Conservation (phyloP, 2,797 vertebrate genomes). For the Coregonus sp. region DNA sequence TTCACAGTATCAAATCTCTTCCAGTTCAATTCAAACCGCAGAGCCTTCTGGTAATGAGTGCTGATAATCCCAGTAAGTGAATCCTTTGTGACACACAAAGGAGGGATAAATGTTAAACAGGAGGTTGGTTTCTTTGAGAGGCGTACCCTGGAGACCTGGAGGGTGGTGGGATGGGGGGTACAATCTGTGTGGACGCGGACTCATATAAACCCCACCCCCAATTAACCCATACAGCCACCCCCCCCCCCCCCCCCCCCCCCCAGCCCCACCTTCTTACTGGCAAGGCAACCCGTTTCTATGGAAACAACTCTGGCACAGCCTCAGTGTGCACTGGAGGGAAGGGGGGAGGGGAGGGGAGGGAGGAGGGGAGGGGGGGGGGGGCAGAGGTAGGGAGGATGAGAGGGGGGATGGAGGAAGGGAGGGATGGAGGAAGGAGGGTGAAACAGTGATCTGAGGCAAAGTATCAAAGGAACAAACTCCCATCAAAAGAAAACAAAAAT, state of each 20-base stretch:
- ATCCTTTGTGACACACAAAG: too few relatives aligned
- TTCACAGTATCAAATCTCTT: too few relatives aligned
- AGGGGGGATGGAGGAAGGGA: constrained; percentile 40
- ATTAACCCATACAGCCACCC: neutral
- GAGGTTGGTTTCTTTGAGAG: constrained; percentile 45
- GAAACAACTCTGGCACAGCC: constrained; percentile 45
- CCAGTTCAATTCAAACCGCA: too few relatives aligned
- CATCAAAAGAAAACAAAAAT: constrained; percentile 14
- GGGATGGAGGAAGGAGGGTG: constrained; percentile 36
- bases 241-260: neutral
- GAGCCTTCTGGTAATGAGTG: too few relatives aligned
- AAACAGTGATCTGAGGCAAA: constrained; percentile 26
- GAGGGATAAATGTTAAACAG: constrained; percentile 51
- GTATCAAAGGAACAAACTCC: constrained; percentile 9
- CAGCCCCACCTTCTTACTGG: constrained; percentile 33
- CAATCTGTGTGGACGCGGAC: constrained; percentile 53
- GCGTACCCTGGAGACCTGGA: constrained; percentile 44
- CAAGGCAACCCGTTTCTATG: constrained; percentile 63
- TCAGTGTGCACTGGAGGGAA: neutral
- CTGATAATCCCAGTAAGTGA: too few relatives aligned
- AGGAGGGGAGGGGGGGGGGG: too few relatives aligned
- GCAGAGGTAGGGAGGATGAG: neutral
- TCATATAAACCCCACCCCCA: neutral
- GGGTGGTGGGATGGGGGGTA: constrained; percentile 33
- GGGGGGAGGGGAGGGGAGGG: neutral